These are phyloP conservation scores for Aleiodes testaceus DNA, from an alignment of 2,888 invertebrate genomes.

Conservation along the genomic window DNA sequence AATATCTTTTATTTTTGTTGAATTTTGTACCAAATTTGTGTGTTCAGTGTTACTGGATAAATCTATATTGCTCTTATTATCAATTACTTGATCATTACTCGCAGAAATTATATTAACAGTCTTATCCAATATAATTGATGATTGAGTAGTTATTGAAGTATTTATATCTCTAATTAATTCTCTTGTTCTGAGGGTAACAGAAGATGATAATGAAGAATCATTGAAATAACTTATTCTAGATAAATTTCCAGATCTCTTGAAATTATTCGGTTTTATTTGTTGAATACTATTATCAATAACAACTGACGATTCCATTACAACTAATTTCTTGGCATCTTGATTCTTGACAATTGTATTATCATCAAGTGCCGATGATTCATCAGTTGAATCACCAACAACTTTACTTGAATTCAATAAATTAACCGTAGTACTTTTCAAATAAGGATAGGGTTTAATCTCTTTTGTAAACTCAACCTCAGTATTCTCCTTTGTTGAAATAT, in stretches of 20 bases:
- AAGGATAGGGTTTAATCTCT: conserved; percentile 60
- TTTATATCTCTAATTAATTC: background rate
- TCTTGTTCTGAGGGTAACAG: background rate
- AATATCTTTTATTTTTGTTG: conserved; percentile 46
- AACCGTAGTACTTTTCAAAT: conserved; percentile 40
- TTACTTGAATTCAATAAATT: conserved; percentile 20
- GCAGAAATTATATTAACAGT: background rate
- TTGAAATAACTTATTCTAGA: conserved; percentile 39
- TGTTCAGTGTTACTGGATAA: conserved; percentile 55
- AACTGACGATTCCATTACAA: conserved; percentile 61
- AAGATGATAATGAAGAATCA: background rate
- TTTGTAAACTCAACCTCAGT: conserved; percentile 31
- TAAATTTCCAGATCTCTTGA: conserved; percentile 54
- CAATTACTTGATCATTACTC: conserved; percentile 2
- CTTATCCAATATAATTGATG: background rate
- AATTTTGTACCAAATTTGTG: conserved; percentile 33
- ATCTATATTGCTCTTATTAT: conserved; percentile 51
- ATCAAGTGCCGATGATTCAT: conserved; percentile 59
- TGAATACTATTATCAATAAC: conserved; percentile 62
- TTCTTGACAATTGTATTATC: conserved; percentile 63
- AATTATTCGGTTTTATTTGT: conserved; percentile 57
- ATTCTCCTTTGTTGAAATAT: conserved; percentile 11
- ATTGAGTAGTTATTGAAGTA: background rate
- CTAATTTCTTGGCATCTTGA: conserved; percentile 54
- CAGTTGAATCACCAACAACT: conserved; percentile 42